Conservation (phyloP, 2,113 vertebrate species). For the Sylvia atricapilla region DNA sequence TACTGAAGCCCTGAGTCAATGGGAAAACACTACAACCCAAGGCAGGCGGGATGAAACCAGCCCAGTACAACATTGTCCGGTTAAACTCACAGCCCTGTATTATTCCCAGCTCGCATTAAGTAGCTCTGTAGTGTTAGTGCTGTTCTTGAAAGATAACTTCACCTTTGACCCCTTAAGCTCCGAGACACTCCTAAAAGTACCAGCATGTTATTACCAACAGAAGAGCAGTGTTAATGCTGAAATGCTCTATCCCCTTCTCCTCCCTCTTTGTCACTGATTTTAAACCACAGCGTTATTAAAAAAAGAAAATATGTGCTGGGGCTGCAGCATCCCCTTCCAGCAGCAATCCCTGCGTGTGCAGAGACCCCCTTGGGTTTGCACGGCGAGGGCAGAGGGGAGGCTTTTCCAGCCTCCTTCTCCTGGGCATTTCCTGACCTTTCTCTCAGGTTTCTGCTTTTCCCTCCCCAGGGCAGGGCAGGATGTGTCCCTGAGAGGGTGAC, state of each 20-base stretch:
- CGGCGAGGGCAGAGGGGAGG: not conserved
- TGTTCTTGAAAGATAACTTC: conserved; percentile 65
- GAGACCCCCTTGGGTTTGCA: not conserved
- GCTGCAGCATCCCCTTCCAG: not conserved
- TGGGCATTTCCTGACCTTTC: not conserved
- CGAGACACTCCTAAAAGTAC: conserved; percentile 50
- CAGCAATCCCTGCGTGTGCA: not conserved
- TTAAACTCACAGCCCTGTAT: conserved; percentile 13
- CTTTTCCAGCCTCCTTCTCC: not conserved
- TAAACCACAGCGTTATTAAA: conserved; percentile 10
- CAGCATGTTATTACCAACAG: conserved; percentile 44
- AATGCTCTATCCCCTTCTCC: conserved; percentile 60
- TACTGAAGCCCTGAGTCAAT: not conserved
- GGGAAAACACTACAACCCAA: not conserved
- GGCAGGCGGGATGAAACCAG: conserved; percentile 20
- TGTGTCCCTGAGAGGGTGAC: fast-evolving
- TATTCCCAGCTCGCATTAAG: conserved; percentile 43
- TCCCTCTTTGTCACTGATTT: conserved; percentile 37
- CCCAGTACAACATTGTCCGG: conserved; percentile 27
- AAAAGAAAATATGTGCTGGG: not conserved
- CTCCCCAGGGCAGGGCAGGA: not conserved
- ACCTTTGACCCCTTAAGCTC: conserved; percentile 58
- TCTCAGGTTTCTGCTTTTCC: not conserved
- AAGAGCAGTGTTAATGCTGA: conserved; percentile 24
- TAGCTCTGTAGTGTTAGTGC: conserved; percentile 50